Conservation (phyloP, 2,113 vertebrate genomes). For the Rattus rattus region DNA sequence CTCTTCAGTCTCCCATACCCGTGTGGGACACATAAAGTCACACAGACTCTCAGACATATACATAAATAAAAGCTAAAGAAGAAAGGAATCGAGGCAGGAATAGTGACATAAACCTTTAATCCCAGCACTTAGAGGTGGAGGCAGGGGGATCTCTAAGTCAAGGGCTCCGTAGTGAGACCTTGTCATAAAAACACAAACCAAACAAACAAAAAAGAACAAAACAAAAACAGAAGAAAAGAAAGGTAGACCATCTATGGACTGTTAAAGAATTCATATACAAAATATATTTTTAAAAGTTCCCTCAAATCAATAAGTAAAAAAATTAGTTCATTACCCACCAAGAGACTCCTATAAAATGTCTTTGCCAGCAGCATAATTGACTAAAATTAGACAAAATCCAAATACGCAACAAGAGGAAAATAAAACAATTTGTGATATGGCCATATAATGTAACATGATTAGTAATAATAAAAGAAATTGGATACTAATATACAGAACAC, state of each 20-base stretch:
- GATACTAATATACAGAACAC: background rate
- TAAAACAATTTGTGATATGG: conserved; percentile 20
- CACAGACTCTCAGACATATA: background rate
- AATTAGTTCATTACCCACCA: background rate
- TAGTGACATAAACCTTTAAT: background rate
- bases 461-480: conserved; percentile 4
- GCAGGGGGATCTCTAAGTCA: background rate
- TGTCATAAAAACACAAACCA: too few species aligned
- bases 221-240: background rate
- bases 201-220: background rate
- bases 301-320: conserved; percentile 48
- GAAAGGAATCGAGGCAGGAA: background rate
- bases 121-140: background rate
- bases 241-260: background rate
- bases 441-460: background rate
- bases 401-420: conserved; percentile 31
- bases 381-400: conserved; percentile 21
- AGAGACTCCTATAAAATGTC: conserved; percentile 19
- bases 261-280: background rate
- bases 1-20: background rate
- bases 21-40: background rate
- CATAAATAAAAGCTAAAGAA: background rate
- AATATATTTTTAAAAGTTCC: background rate
- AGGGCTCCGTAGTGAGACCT: background rate
- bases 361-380: background rate